phyloP scores from a whole-genome alignment of 2,113 vertebrate species.

The Catharus fuscescens region DNA sequence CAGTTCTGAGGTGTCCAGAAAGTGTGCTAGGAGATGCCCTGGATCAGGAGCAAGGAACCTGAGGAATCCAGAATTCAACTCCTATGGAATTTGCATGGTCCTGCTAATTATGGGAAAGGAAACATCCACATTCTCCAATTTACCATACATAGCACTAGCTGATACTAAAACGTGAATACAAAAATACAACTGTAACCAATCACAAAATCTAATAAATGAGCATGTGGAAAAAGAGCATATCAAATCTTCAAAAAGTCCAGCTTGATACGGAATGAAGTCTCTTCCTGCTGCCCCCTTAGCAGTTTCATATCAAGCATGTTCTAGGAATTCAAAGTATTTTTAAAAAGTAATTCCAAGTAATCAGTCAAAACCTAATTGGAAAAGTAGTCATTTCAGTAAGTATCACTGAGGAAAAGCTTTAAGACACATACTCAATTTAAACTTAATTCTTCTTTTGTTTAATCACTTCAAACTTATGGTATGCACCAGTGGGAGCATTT shows the following conservation, averaged over 20 bases:
- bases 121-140: neutral
- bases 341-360: neutral
- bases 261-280: neutral
- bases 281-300: neutral
- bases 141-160: neutral
- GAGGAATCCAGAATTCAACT: accelerated
- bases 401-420: neutral
- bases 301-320: neutral
- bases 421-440: accelerated
- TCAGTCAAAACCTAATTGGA: neutral
- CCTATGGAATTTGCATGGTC: neutral
- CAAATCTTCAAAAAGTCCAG: neutral
- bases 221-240: neutral
- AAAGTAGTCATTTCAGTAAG: neutral
- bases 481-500: neutral
- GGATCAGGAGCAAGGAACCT: neutral
- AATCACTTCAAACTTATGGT: neutral
- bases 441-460: neutral
- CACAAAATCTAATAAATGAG: neutral
- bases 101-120: neutral
- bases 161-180: neutral
- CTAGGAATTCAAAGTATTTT: neutral
- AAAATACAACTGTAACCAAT: neutral
- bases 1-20: neutral
- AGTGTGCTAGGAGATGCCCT: neutral